Evolutionary conservation across 2,113 vertebrate genomes (phyloP), one percentile per base, ranked within the genome.

Genomic region (Tetrao urogallus): DNA sequence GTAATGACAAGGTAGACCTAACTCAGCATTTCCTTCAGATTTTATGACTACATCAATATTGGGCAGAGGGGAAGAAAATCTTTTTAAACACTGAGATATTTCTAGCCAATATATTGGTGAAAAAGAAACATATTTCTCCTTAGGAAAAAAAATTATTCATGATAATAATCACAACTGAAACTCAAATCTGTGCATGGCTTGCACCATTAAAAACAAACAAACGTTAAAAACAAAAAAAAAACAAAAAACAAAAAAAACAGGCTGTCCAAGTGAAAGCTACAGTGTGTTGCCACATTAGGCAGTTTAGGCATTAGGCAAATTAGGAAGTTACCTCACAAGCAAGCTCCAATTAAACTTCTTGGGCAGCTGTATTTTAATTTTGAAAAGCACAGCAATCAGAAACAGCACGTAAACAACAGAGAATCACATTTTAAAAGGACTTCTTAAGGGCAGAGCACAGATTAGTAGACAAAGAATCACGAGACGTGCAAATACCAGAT

Each of bases 321-420:
- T 63, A 27, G 36, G 3, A 60, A 79, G 74, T 72, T 78, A 78
- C 19, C 48, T 89, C 48, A 54, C 45, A 63, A 42, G n/a, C 4
- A 8, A 91, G 34, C 2, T 9, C 24, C 13, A 82, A 50, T 43
- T 76, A 82, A 79, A 82, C 72, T 63, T 78, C 30, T 69, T 85
- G 22, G 85, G 74, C 22, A 74, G 38, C 2, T 87, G 10, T 77
- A 85, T 85, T 93, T 87, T 89, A 65, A 47, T 89, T 79, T 92
- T 85, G 25, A 56, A 42, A 81, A 75, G 7, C n/a, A 50, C 4
- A 79, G 40, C n/a, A 87, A n/a, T 9, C 8, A 52, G 57, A 82
- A 94, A 52, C 9, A 30, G 11, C 38, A 28, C 2, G 4, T 11
- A 73, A 90, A 75, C 1, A 60, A 50, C 22, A 13, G 21, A 66